A percentile compares a stretch with the other conserved stretches of the same genome.
Evolutionary conservation across 2,113 vertebrate genomes (phyloP).

Genomic region (Ramphastos sulfuratus): DNA sequence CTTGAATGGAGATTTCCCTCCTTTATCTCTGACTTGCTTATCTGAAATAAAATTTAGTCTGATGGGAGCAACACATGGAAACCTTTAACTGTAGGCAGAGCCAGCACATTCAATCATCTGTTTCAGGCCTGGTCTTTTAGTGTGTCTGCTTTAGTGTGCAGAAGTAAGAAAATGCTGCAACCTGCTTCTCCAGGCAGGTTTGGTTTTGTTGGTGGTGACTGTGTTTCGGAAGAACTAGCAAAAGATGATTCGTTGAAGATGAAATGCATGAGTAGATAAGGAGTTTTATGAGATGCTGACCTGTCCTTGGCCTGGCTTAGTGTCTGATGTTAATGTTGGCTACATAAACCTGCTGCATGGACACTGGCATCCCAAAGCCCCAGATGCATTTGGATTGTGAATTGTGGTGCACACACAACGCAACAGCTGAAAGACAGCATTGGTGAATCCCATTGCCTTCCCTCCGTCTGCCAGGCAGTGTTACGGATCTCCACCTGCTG

Average conservation of each 20-base stretch:
- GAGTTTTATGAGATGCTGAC: background rate
- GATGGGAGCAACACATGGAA: background rate
- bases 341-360: background rate
- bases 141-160: background rate
- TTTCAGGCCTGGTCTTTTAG: background rate
- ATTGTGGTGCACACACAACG: fast-evolving
- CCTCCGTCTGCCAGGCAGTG: background rate
- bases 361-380: background rate
- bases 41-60: conserved; percentile 2
- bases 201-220: background rate
- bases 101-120: background rate
- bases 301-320: background rate
- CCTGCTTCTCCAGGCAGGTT: background rate
- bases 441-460: background rate
- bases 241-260: background rate
- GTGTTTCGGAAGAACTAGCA: background rate
- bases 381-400: background rate
- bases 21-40: conserved; percentile 9
- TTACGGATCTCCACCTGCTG: background rate
- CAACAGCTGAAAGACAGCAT: background rate
- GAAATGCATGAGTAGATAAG: background rate
- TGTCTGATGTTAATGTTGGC: background rate
- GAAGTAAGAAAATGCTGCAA: background rate
- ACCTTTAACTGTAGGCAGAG: background rate
- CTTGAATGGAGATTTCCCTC: conserved; percentile 1